A percentile compares a stretch with the other conserved stretches of the same genome.
These are phyloP conservation scores for Phoebastria nigripes DNA, from an alignment of 2,797 vertebrate genomes.

Conservation along the genomic window DNA sequence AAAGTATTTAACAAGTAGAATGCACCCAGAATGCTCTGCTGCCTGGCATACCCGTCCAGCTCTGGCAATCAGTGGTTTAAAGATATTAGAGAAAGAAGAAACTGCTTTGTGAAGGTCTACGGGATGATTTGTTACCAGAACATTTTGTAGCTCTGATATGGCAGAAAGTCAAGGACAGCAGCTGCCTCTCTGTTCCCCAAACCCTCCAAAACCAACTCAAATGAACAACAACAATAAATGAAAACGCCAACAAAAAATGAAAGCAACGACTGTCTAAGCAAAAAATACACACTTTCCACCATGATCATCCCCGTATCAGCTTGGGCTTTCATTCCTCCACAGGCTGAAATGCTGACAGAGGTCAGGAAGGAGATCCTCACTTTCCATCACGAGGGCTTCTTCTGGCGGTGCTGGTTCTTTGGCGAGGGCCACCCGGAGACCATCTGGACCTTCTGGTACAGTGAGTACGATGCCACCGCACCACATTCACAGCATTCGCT, in stretches of 20 bases:
- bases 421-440: conserved; percentile 73
- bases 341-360: not conserved
- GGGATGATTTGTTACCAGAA: not conserved
- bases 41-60: not conserved
- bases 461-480: conserved; percentile 63
- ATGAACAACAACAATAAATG: not conserved
- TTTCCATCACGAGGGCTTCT: conserved; percentile 88
- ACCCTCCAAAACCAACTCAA: not conserved
- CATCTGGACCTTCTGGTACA: conserved; percentile 84
- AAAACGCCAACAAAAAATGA: not conserved
- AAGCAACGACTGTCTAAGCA: not conserved
- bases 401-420: conserved; percentile 84
- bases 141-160: fast-evolving
- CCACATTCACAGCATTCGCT: fast-evolving
- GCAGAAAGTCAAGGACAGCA: not conserved
- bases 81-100: not conserved
- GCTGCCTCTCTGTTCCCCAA: not conserved
- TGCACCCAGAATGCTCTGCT: not conserved
- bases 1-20: not conserved
- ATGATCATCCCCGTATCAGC: not conserved
- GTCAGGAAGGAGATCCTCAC: conserved; percentile 17
- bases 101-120: not conserved
- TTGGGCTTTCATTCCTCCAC: not conserved
- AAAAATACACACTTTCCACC: not conserved
- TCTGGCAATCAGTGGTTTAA: not conserved